phyloP scores from a whole-genome alignment of 2,113 vertebrate genomes.

The Plecturocebus donacophilus region DNA sequence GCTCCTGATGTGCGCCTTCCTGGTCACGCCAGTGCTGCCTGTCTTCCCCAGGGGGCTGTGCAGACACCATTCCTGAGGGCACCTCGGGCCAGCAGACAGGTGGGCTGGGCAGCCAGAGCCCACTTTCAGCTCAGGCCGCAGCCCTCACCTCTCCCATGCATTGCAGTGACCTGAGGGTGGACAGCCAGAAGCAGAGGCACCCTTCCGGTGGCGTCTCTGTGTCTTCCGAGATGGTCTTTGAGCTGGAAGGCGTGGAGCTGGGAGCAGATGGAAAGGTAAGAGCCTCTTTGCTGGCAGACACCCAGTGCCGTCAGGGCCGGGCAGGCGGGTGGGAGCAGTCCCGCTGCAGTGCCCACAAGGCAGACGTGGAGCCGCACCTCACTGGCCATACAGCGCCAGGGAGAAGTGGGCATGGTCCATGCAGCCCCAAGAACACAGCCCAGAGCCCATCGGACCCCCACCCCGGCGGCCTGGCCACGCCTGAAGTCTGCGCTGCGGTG shows the following conservation, averaged over 20 bases:
- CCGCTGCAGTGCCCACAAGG: too few species aligned
- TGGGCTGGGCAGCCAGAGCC: not conserved
- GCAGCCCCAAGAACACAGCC: too few species aligned
- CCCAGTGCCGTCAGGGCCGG: too few species aligned
- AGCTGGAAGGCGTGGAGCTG: slow-evolving; percentile 95
- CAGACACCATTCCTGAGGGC: accelerated
- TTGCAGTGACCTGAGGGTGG: slow-evolving; percentile 91
- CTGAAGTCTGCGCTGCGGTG: too few species aligned
- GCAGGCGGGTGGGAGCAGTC: too few species aligned
- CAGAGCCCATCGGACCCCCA: too few species aligned
- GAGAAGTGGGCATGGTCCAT: too few species aligned
- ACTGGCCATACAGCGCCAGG: too few species aligned
- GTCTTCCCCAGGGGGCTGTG: not conserved
- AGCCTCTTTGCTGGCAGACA: too few species aligned
- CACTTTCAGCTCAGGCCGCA: not conserved
- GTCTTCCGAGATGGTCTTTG: slow-evolving; percentile 94
- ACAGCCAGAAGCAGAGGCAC: slow-evolving; percentile 93
- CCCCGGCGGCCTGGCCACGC: too few species aligned
- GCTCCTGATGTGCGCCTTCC: accelerated
- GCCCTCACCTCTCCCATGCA: accelerated
- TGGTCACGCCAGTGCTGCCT: accelerated
- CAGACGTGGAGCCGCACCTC: too few species aligned
- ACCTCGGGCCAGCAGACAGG: not conserved
- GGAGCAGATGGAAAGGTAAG: slow-evolving; percentile 94
- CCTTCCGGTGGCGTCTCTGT: slow-evolving; percentile 93